Evolutionary conservation across 2,797 vertebrate genomes (phyloP), one percentile per base, ranked within the genome.

Genomic region (Odontamblyopus lacepedii): DNA sequence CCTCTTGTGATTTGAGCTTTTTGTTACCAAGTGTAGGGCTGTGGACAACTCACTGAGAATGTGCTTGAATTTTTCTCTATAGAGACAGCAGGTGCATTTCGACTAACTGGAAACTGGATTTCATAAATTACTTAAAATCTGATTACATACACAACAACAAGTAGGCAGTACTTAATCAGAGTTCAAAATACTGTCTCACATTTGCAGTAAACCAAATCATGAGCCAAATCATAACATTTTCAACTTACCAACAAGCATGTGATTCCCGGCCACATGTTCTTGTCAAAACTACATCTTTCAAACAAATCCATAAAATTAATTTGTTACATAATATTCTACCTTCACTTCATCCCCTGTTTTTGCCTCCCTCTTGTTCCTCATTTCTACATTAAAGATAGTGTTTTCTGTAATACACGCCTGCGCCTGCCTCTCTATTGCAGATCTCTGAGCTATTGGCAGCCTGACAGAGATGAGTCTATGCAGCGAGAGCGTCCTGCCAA

Each of bases 401-500:
- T 29, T 70, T 67, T 79, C 38, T 70, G 1, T 1, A 63, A 78
- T 74, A 79, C 80, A 79, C 76, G 72, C 29, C 61, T 67, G 44
- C 61, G 68, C 67, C 57, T 32, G 51, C 62, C 27, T 63, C 2
- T 23, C 32, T 48, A 26, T 18, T 51, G 65, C 27, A 67, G 29
- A 67, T 55, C 8, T 5, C 65, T n/a, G 27, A 13, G 80, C 70
- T 74, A 50, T 18, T 38, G 74, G 74, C 48, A 18, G 66, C 75
- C 77, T 71, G 9, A 77, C 76, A 59, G 74, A 74, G 77, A 78
- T 19, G 72, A 73, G 81, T 15, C 35, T 69, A 79, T 67, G 76
- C 71, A 74, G 80, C 70, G 75, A 84, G 94, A 90, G 94, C 94
- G 93, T 93, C 88, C 88, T 51, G 93, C 93, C 94, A 96, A 98